A percentile compares a stretch with the other conserved stretches of the same genome.
These are phyloP conservation scores for Sycophila sp. DNA, from an alignment of 1,140 invertebrate species.

Conservation along the genomic window DNA sequence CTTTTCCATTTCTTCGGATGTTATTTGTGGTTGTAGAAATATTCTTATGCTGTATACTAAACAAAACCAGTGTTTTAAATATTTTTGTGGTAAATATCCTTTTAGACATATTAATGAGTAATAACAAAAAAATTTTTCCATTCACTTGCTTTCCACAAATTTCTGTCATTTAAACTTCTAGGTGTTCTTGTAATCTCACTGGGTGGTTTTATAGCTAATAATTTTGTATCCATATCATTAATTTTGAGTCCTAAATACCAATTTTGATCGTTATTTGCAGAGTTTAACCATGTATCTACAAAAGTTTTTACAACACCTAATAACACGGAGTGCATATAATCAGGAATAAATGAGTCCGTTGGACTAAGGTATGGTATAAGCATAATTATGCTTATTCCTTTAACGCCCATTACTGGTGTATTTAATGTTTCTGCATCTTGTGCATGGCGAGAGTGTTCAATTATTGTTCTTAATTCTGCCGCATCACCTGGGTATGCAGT, in stretches of 20 bases:
- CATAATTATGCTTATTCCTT: too few species aligned
- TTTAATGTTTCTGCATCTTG: constrained; percentile 16
- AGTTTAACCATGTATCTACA: too few species aligned
- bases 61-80: background rate
- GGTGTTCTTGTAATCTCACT: too few species aligned
- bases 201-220: too few species aligned
- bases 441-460: too few species aligned
- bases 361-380: too few species aligned
- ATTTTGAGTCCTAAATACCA: too few species aligned
- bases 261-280: too few species aligned
- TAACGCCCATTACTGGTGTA: constrained; percentile 32
- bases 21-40: background rate
- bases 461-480: background rate
- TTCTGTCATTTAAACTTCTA: background rate
- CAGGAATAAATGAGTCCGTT: too few species aligned
- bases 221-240: too few species aligned
- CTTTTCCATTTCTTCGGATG: background rate
- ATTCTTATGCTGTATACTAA: background rate
- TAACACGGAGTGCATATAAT: background rate
- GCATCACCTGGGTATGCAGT: background rate
- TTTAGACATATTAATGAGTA: background rate
- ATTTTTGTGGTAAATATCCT: background rate
- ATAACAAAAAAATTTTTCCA: background rate
- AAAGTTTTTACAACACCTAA: too few species aligned
- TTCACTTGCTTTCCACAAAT: background rate